These are phyloP conservation scores for Felis catus DNA, from an alignment of 2,113 vertebrate genomes.

Conservation along the genomic window DNA sequence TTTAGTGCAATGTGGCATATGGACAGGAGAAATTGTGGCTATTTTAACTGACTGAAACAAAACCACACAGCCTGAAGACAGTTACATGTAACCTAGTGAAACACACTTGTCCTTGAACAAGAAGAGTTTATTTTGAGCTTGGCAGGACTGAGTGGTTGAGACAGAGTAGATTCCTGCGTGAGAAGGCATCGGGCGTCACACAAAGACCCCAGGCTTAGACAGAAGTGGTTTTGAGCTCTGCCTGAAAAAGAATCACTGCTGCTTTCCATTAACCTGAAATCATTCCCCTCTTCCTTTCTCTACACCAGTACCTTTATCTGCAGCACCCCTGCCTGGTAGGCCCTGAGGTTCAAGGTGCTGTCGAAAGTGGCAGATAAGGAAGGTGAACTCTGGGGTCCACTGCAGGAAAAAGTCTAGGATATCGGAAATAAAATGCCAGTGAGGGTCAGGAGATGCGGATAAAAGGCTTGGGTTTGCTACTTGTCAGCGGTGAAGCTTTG, in stretches of 20 bases:
- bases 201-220: not conserved
- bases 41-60: conserved; percentile 71
- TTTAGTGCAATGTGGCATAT: conserved; percentile 56
- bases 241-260: not conserved
- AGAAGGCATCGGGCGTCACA: not conserved
- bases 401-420: not conserved
- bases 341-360: not conserved
- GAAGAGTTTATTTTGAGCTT: conserved; percentile 71
- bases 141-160: not conserved
- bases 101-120: conserved; percentile 58
- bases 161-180: not conserved
- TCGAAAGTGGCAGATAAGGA: not conserved
- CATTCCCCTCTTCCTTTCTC: not conserved
- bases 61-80: conserved; percentile 54
- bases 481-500: not conserved
- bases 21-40: conserved; percentile 65
- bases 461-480: not conserved
- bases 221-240: not conserved
- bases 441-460: not conserved
- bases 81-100: conserved; percentile 48
- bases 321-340: not conserved
- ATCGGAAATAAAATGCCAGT: not conserved
- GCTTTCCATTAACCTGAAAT: not conserved
- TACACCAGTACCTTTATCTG: not conserved
- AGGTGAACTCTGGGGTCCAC: not conserved